Conservation (phyloP, 2,888 invertebrate species). For the Aquatica leii region DNA sequence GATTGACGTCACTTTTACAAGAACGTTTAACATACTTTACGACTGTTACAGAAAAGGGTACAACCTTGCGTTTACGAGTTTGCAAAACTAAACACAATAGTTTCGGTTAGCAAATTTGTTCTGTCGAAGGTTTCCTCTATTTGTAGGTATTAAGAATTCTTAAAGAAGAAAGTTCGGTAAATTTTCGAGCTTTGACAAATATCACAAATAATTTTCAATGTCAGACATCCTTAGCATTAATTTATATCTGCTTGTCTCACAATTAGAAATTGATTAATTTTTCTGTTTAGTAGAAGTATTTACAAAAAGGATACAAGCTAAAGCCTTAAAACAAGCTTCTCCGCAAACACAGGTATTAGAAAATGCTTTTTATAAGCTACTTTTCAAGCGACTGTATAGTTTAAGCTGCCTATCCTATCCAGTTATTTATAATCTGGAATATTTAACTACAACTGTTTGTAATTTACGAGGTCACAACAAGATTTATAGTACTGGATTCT, state of each 20-base stretch:
- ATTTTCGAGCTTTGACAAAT: constrained; percentile 41
- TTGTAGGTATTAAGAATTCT: no score
- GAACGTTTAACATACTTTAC: constrained; percentile 24
- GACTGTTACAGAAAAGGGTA: constrained; percentile 37
- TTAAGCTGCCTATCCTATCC: constrained; percentile 57
- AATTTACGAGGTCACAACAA: constrained; percentile 63
- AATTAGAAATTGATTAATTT: constrained; percentile 62
- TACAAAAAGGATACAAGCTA: constrained; percentile 43
- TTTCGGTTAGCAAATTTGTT: constrained; percentile 22
- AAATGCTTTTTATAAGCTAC: constrained; percentile 58
- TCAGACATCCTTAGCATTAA: constrained; percentile 47
- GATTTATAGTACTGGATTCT: constrained; percentile 62
- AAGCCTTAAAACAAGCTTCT: constrained; percentile 47
- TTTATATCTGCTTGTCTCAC: constrained; percentile 57
- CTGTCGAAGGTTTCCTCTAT: not conserved
- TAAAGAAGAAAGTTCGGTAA: constrained; percentile 4
- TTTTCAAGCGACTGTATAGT: constrained; percentile 48
- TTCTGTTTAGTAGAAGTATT: constrained; percentile 55
- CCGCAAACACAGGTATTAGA: constrained; percentile 57
- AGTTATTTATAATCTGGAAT: constrained; percentile 64
- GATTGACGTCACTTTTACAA: constrained; percentile 34
- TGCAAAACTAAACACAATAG: constrained; percentile 35
- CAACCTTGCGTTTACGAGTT: constrained; percentile 39
- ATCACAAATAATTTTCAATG: constrained; percentile 53
- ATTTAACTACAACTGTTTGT: constrained; percentile 63